phyloP scores from a whole-genome alignment of 2,888 invertebrate genomes.

The Lithophane ornitopus region DNA sequence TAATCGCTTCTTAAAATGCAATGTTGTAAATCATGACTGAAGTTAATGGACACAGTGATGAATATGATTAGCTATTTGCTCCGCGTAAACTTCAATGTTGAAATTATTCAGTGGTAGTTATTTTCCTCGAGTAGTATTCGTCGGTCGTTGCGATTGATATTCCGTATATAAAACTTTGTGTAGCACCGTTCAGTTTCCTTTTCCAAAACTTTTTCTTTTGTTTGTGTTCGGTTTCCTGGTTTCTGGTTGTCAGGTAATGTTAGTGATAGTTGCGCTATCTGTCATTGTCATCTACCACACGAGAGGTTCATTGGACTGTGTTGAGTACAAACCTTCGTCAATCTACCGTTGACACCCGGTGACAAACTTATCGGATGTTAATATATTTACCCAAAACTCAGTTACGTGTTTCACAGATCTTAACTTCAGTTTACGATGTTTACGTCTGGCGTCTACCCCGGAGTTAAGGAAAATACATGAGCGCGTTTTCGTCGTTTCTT shows the following conservation, averaged over 20 bases:
- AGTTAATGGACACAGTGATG: slow-evolving; percentile 54
- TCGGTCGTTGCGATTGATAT: slow-evolving; percentile 14
- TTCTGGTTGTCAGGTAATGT: slow-evolving; percentile 27
- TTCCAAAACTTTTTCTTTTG: slow-evolving; percentile 5
- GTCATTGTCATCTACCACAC: slow-evolving; percentile 43
- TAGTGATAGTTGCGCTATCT: slow-evolving; percentile 41
- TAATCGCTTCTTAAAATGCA: slow-evolving; percentile 59
- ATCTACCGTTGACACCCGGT: slow-evolving; percentile 50
- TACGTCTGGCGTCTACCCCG: slow-evolving; percentile 4
- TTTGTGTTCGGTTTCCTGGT: slow-evolving; percentile 34
- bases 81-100: slow-evolving; percentile 50
- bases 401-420: slow-evolving; percentile 47
- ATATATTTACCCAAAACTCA: slow-evolving; percentile 52
- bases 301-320: slow-evolving; percentile 40
- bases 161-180: slow-evolving; percentile 18
- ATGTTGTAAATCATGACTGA: slow-evolving; percentile 57
- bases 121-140: slow-evolving; percentile 40
- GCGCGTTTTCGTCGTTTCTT: slow-evolving; percentile 21
- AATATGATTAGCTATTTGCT: slow-evolving; percentile 57
- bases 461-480: slow-evolving; percentile 26
- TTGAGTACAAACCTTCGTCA: slow-evolving; percentile 63
- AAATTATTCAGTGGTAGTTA: slow-evolving; percentile 28
- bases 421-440: slow-evolving; percentile 44
- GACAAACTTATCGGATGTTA: slow-evolving; percentile 59
- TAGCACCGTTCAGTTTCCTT: background rate